Evolutionary conservation across 2,797 vertebrate species (phyloP), one percentile per base, ranked within the genome.

Genomic region (Hafferia zeledoni): DNA sequence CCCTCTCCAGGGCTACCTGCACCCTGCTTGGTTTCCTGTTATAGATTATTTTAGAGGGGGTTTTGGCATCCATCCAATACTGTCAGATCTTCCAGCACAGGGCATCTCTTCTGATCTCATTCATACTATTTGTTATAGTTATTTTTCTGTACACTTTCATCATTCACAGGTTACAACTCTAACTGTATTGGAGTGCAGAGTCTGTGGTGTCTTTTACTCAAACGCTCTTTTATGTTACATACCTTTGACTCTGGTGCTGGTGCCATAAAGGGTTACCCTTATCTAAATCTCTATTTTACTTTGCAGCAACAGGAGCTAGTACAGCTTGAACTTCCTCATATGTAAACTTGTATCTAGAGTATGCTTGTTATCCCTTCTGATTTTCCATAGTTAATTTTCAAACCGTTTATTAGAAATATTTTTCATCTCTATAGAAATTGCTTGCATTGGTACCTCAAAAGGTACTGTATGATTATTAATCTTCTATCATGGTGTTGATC

Each of bases 1-100:
- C 52, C 47, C 44, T 95, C 91, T 91, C 76, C 67, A 53, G 89
- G 87, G 85, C 72, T 95, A 90, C 85, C 70, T 94, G 84, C 89
- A 89, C 94, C 87, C 91, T 83, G 55, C 82, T 63, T 81, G 52
- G 23, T 82, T 94, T 96, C 74, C 72, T 90, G n/a, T 35, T 95
- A 96, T 56, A 79, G 86, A 95, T 97, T 87, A 84, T 83, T 90
- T 77, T 46, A 68, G 70, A 80, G 47, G 50, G 59, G 35, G 6
- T 7, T 78, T 63, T 81, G 65, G 72, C 92, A 89, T 90, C 85
- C 33, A 10, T 86, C 70, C 0, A 0, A 74, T 83, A 76, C 70
- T 76, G 63, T 93, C 70, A 83, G 89, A 90, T 93, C 84, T 93
- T 91, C 76, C 61, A 91, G 76, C 69, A 79, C 47, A 71, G 39